Percentiles rank a stretch among this genome's conserved stretches.
Conservation (phyloP, 2,888 invertebrate genomes). For the Cynaeus angustus region DNA sequence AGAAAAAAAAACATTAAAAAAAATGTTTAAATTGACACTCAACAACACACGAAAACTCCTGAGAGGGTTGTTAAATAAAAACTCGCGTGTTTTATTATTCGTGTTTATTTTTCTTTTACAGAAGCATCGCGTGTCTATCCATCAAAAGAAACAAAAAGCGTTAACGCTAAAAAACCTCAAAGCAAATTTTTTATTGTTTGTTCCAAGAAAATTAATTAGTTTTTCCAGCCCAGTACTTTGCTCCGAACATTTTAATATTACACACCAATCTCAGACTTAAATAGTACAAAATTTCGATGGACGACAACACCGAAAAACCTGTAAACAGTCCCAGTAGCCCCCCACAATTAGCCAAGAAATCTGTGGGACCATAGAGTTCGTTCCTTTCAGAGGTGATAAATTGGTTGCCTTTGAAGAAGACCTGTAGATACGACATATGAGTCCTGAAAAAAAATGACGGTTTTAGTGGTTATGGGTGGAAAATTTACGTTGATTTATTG, state of each 20-base stretch:
- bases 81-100: too few relatives aligned
- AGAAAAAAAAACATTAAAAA: too few relatives aligned
- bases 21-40: too few relatives aligned
- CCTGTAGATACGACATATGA: slow-evolving; percentile 65
- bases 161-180: too few relatives aligned
- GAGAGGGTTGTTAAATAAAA: too few relatives aligned
- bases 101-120: too few relatives aligned
- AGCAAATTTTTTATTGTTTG: too few relatives aligned
- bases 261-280: slow-evolving; percentile 58
- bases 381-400: slow-evolving; percentile 62
- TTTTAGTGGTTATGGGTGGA: not conserved
- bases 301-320: slow-evolving; percentile 59
- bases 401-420: slow-evolving; percentile 60
- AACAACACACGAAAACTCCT: too few relatives aligned
- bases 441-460: slow-evolving; percentile 56
- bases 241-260: slow-evolving; percentile 57
- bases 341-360: slow-evolving; percentile 64
- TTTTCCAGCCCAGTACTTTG: slow-evolving; percentile 57
- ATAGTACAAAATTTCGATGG: slow-evolving; percentile 61
- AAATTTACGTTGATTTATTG: slow-evolving; percentile 21
- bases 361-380: slow-evolving; percentile 63
- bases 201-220: too few relatives aligned
- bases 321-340: slow-evolving; percentile 64
- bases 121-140: too few relatives aligned
- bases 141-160: too few relatives aligned